phyloP scores from a whole-genome alignment of 2,888 invertebrate species.

The Hemithea aestivaria region DNA sequence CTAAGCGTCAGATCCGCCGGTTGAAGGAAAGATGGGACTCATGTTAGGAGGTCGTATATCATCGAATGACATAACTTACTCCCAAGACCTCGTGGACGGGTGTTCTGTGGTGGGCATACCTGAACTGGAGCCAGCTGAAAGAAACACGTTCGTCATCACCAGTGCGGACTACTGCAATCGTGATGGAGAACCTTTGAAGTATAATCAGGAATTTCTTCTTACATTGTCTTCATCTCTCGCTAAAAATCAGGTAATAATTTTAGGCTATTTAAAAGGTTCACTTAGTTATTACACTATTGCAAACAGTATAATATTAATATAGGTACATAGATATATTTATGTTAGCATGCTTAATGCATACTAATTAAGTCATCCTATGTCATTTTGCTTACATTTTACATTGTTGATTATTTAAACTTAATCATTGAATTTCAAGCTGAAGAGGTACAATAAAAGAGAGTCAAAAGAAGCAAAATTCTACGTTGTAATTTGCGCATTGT shows the following conservation, averaged over 20 bases:
- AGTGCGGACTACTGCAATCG: slow-evolving; percentile 67
- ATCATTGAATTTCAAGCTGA: too few relatives aligned
- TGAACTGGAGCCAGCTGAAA: slow-evolving; percentile 39
- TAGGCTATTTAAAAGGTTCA: too few relatives aligned
- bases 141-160: slow-evolving; percentile 55
- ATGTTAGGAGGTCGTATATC: slow-evolving; percentile 61
- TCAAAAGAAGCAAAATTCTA: too few relatives aligned
- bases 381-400: too few relatives aligned
- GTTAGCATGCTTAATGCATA: too few relatives aligned
- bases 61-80: slow-evolving; percentile 56
- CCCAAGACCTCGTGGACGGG: slow-evolving; percentile 63
- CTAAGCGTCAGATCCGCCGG: slow-evolving; percentile 55
- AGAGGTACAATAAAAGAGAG: too few relatives aligned
- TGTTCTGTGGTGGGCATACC: slow-evolving; percentile 49
- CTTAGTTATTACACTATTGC: too few relatives aligned
- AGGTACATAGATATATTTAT: slow-evolving; percentile 29
- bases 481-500: too few relatives aligned
- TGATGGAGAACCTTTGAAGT: slow-evolving; percentile 57
- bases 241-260: slow-evolving; percentile 36
- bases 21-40: slow-evolving; percentile 50
- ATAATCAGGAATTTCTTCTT: slow-evolving; percentile 66
- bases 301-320: too few relatives aligned
- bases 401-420: too few relatives aligned
- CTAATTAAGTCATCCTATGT: too few relatives aligned
- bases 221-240: slow-evolving; percentile 53